Evolutionary conservation across 2,888 invertebrate species (phyloP).

Genomic region (Chorisops tibialis): DNA sequence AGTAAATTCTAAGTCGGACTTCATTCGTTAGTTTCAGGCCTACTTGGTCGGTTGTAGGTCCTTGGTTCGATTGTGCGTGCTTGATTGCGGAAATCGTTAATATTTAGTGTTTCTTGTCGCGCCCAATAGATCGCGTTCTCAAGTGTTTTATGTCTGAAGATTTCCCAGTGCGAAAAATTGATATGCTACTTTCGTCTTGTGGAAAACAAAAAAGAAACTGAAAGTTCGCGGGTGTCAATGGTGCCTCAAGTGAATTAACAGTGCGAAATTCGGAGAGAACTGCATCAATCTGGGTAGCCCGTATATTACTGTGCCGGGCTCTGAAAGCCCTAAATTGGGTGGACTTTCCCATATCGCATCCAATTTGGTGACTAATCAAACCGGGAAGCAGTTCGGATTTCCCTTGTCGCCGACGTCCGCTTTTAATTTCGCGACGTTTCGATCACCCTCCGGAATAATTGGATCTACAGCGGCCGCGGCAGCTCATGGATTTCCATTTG

Average conservation of each 20-base stretch:
- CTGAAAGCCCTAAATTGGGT: constrained; percentile 43
- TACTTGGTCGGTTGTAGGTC: constrained; percentile 30
- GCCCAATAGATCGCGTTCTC: no score
- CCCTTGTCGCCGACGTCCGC: constrained; percentile 47
- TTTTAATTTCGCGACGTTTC: constrained; percentile 48
- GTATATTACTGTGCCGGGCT: constrained; percentile 50
- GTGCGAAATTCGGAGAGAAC: constrained; percentile 21
- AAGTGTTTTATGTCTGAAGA: no score
- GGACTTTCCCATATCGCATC: constrained; percentile 29
- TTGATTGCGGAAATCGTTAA: not conserved
- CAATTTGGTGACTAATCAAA: constrained; percentile 23
- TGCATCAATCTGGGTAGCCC: constrained; percentile 52
- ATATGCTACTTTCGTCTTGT: no score
- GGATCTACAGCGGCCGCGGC: constrained; percentile 32
- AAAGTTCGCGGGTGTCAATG: no score
- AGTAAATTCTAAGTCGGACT: constrained; percentile 18
- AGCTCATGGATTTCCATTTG: constrained; percentile 40
- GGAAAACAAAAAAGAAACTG: no score
- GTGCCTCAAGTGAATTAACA: not conserved
- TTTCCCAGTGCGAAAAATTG: no score
- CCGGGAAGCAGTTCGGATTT: constrained; percentile 35
- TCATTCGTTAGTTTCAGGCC: constrained; percentile 33
- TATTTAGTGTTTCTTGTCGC: no score
- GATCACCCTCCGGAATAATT: constrained; percentile 35
- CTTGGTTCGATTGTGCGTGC: constrained; percentile 17